phyloP scores from a whole-genome alignment of 2,797 vertebrate species.

The Falco berigora region DNA sequence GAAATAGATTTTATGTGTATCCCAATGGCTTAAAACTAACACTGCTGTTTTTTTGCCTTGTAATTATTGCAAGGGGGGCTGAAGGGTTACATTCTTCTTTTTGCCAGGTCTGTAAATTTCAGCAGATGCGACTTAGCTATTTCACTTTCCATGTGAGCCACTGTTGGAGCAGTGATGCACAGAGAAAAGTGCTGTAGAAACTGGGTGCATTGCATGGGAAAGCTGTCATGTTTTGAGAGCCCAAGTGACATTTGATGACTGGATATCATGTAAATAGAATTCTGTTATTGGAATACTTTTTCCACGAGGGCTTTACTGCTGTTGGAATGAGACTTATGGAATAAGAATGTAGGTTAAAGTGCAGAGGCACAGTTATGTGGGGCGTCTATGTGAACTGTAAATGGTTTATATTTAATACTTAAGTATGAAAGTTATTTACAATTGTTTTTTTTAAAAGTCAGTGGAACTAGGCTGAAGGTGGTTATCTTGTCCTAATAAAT shows the following conservation, averaged over 20 bases:
- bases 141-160: not conserved
- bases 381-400: slow-evolving; percentile 56
- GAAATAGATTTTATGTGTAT: not conserved
- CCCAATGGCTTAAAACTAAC: not conserved
- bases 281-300: slow-evolving; percentile 64
- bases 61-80: not conserved
- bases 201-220: slow-evolving; percentile 6
- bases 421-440: slow-evolving; percentile 46
- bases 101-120: not conserved
- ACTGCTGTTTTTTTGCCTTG: not conserved
- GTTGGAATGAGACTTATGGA: slow-evolving; percentile 59
- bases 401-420: slow-evolving; percentile 65
- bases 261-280: slow-evolving; percentile 55
- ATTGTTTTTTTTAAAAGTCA: slow-evolving; percentile 56
- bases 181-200: not conserved
- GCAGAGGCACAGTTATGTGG: slow-evolving; percentile 38
- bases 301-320: slow-evolving; percentile 53
- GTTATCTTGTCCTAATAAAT: slow-evolving; percentile 19
- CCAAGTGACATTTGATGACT: slow-evolving; percentile 54
- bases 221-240: not conserved
- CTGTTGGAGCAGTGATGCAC: not conserved
- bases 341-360: slow-evolving; percentile 63
- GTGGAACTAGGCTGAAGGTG: not conserved
- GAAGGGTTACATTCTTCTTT: not conserved
- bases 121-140: not conserved